Evolutionary conservation across 2,888 invertebrate species (phyloP).

Genomic region (Bombyx huttoni): DNA sequence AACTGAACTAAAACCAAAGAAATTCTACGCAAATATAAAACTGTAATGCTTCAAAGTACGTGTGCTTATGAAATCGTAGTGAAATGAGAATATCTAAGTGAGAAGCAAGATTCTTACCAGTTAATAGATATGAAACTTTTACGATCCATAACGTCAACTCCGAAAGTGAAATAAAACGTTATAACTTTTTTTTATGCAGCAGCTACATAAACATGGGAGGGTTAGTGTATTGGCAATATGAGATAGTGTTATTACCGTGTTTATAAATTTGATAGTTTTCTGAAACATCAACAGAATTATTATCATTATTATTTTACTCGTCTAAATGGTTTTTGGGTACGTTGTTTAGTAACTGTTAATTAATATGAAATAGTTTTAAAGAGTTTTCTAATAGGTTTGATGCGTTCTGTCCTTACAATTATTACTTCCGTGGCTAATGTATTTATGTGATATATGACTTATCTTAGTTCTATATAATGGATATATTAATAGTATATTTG

Average conservation of each 20-base stretch:
- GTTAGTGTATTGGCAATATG: slow-evolving; percentile 1
- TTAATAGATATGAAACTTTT: slow-evolving; percentile 51
- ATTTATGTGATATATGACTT: no score
- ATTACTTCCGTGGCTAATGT: no score
- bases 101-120: slow-evolving; percentile 34
- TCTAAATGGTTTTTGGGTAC: background rate
- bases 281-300: background rate
- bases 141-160: slow-evolving; percentile 43
- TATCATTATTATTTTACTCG: background rate
- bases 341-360: no score
- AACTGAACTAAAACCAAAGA: no score
- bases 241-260: background rate
- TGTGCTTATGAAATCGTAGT: slow-evolving; percentile 10
- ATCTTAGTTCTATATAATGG: no score
- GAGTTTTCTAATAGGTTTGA: no score
- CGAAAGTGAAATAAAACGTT: slow-evolving; percentile 43
- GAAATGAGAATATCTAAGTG: slow-evolving; percentile 22
- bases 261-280: background rate
- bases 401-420: no score
- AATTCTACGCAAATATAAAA: no score
- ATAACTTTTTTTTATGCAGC: slow-evolving; percentile 34
- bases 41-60: no score
- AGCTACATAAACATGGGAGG: slow-evolving; percentile 3
- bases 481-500: no score
- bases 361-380: no score